Percentiles rank a stretch among this genome's conserved stretches.
Evolutionary conservation across 2,113 vertebrate species (phyloP).

Genomic region (Clarias macrocephalus): DNA sequence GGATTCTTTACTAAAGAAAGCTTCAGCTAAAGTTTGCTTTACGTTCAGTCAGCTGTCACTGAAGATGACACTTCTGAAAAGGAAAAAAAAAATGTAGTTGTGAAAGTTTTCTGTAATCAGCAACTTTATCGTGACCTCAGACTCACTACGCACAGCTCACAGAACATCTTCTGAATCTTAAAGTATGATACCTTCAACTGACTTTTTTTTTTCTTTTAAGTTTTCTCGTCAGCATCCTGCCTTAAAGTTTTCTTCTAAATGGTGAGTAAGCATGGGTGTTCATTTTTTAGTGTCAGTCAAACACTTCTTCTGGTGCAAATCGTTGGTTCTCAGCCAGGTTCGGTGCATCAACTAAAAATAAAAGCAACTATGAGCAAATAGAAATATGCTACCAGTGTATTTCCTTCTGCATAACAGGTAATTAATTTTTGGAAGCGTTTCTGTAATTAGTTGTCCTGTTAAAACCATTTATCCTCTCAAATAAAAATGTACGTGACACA

Average conservation of each 20-base stretch:
- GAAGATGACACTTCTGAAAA: neutral
- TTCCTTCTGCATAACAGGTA: neutral
- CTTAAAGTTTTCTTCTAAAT: neutral
- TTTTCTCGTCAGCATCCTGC: neutral
- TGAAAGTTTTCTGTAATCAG: neutral
- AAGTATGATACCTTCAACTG: neutral
- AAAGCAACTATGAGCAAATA: neutral
- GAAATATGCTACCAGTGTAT: neutral
- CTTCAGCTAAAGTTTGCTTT: neutral
- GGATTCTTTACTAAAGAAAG: neutral
- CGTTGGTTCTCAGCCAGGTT: neutral
- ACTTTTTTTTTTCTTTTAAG: neutral
- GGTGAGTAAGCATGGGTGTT: neutral
- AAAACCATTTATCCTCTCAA: neutral
- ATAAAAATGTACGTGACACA: neutral
- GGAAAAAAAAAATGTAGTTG: neutral
- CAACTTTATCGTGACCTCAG: neutral
- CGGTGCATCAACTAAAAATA: neutral
- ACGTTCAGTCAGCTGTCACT: neutral
- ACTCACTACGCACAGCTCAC: neutral
- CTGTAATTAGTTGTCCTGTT: constrained; percentile 5
- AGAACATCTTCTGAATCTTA: neutral
- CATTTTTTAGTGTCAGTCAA: neutral
- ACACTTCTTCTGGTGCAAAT: neutral
- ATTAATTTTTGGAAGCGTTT: neutral